Conservation (phyloP, 2,888 invertebrate species). For the Campoletis raptor region DNA sequence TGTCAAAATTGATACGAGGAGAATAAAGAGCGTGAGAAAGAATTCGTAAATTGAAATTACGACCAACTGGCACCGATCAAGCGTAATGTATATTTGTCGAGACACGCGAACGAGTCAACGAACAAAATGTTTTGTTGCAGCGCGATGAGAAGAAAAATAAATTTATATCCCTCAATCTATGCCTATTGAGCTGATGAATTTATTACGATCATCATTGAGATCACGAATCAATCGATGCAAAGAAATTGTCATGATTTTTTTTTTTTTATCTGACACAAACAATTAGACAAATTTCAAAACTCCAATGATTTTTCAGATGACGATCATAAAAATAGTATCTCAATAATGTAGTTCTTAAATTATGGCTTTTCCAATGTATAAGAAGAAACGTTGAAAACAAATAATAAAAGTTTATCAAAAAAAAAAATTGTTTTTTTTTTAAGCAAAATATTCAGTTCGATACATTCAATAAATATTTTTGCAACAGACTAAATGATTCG, state of each 20-base stretch:
- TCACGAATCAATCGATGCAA: slow-evolving; percentile 52
- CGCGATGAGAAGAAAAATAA: slow-evolving; percentile 19
- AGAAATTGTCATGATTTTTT: background rate
- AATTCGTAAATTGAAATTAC: slow-evolving; percentile 26
- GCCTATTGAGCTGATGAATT: slow-evolving; percentile 65
- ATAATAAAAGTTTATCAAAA: background rate
- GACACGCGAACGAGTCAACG: slow-evolving; percentile 19
- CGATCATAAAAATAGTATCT: background rate
- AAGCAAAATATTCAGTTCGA: too few species aligned
- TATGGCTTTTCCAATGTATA: background rate
- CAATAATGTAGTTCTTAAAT: background rate
- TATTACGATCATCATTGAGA: slow-evolving; percentile 59
- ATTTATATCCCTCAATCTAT: slow-evolving; percentile 48
- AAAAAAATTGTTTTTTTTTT: background rate
- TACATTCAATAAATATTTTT: too few species aligned
- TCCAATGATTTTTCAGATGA: background rate
- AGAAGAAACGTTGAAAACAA: background rate
- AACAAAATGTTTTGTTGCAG: slow-evolving; percentile 18
- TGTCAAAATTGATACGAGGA: slow-evolving; percentile 40
- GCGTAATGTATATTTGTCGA: slow-evolving; percentile 3
- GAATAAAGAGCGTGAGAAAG: slow-evolving; percentile 62
- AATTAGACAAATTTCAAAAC: slow-evolving; percentile 29
- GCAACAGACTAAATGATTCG: too few species aligned
- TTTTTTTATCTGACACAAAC: slow-evolving; percentile 25
- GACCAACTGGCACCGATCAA: slow-evolving; percentile 8